phyloP scores from a whole-genome alignment of 2,888 invertebrate genomes.

The Arrhopalites spinosus region DNA sequence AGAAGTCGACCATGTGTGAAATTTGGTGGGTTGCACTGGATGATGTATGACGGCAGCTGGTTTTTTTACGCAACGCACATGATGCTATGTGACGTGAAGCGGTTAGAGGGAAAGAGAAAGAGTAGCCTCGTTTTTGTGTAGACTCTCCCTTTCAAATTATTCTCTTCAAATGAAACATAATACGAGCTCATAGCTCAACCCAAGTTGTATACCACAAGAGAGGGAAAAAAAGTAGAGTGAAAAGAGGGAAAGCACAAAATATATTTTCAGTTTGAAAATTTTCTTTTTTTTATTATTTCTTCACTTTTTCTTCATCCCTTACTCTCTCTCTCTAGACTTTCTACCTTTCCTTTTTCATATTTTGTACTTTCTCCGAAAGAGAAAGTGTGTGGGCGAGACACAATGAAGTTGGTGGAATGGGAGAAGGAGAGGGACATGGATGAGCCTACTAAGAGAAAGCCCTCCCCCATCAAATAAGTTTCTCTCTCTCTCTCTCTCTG shows the following conservation, averaged over 20 bases:
- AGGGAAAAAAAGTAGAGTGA: background rate
- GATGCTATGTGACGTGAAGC: constrained; percentile 19
- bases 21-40: constrained; percentile 39
- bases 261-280: too few species aligned
- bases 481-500: constrained; percentile 13
- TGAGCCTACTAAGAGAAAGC: background rate
- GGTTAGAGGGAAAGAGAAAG: background rate
- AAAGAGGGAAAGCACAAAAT: too few species aligned
- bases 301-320: background rate
- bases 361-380: background rate
- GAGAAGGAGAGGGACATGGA: background rate
- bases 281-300: background rate
- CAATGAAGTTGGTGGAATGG: background rate
- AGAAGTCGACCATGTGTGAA: constrained; percentile 38
- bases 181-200: background rate
- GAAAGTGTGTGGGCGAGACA: background rate
- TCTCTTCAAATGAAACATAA: constrained; percentile 26
- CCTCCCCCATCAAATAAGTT: constrained; percentile 17
- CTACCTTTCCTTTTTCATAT: background rate
- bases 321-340: background rate
- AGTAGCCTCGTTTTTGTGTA: too few species aligned
- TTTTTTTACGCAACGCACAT: constrained; percentile 3
- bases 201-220: background rate
- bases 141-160: too few species aligned
- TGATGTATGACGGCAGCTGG: constrained; percentile 29